A percentile compares a stretch with the other conserved stretches of the same genome.
Evolutionary conservation across 2,888 invertebrate genomes (phyloP).

Genomic region (Leptarthrus brevirostris): DNA sequence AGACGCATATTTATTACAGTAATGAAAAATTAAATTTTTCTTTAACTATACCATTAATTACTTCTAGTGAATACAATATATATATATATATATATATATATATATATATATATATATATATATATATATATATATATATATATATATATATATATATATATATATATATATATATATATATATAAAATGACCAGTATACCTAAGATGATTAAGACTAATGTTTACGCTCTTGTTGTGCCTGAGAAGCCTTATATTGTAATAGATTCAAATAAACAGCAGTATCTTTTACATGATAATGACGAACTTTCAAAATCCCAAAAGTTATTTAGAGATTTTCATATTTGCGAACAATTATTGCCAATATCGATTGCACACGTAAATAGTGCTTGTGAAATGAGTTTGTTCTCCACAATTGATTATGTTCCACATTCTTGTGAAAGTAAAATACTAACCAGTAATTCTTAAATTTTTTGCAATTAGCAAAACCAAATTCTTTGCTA

Average conservation of each 20-base stretch:
- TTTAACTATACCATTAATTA: background rate
- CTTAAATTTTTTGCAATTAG: background rate
- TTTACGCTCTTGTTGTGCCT: background rate
- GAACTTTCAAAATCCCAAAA: background rate
- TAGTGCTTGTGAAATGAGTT: background rate
- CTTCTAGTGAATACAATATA: background rate
- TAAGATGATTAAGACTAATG: background rate
- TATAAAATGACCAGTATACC: conserved; percentile 13
- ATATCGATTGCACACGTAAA: background rate
- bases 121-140: too few relatives aligned
- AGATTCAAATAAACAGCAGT: background rate
- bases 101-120: too few relatives aligned
- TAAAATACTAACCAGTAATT: background rate
- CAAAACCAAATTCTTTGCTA: background rate
- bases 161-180: too few relatives aligned
- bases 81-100: too few relatives aligned
- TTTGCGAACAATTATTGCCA: background rate
- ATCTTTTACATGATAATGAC: background rate
- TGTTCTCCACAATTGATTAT: background rate
- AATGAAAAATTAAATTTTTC: background rate
- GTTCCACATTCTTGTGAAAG: background rate
- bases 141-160: too few relatives aligned
- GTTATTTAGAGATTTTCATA: background rate
- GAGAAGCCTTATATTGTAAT: background rate
- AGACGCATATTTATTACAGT: conserved; percentile 1